Conservation (phyloP, 2,888 invertebrate species). For the Eristalis arbustorum region DNA sequence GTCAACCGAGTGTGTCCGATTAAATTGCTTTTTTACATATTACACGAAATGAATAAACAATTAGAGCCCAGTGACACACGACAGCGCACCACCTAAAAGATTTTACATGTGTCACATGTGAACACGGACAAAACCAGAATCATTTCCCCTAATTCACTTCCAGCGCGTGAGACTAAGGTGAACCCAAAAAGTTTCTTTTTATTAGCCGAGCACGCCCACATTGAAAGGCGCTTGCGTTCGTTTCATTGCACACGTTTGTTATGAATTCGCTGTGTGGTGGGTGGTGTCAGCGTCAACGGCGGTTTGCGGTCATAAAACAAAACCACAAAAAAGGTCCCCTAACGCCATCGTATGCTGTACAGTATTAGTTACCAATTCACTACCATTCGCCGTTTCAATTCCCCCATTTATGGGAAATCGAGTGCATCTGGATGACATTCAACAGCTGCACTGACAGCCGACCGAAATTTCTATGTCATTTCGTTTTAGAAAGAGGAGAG, state of each 20-base stretch:
- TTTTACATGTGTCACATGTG: conserved; percentile 5
- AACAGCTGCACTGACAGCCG: conserved; percentile 55
- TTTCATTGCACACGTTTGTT: conserved; percentile 7
- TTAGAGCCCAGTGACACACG: conserved; percentile 35
- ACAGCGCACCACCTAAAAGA: conserved; percentile 4
- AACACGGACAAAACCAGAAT: neutral
- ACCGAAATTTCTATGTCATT: conserved; percentile 34
- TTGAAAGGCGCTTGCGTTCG: conserved; percentile 27
- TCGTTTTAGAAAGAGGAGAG: neutral
- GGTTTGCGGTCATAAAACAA: conserved; percentile 58
- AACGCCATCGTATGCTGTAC: neutral
- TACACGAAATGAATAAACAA: conserved; percentile 44
- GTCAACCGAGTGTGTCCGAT: conserved; percentile 15
- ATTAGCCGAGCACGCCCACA: conserved; percentile 34
- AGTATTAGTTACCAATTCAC: conserved; percentile 61
- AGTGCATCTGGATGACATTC: conserved; percentile 47
- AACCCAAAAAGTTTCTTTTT: neutral
- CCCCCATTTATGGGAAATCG: conserved; percentile 18
- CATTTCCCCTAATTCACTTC: neutral
- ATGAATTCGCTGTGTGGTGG: neutral
- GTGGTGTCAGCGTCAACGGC: conserved; percentile 12
- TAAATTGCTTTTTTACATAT: conserved; percentile 37
- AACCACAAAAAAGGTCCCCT: conserved; percentile 54
- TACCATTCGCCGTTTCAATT: conserved; percentile 43
- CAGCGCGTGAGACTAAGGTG: neutral